These are phyloP conservation scores for Merops nubicus DNA, from an alignment of 2,113 vertebrate species.

Conservation along the genomic window DNA sequence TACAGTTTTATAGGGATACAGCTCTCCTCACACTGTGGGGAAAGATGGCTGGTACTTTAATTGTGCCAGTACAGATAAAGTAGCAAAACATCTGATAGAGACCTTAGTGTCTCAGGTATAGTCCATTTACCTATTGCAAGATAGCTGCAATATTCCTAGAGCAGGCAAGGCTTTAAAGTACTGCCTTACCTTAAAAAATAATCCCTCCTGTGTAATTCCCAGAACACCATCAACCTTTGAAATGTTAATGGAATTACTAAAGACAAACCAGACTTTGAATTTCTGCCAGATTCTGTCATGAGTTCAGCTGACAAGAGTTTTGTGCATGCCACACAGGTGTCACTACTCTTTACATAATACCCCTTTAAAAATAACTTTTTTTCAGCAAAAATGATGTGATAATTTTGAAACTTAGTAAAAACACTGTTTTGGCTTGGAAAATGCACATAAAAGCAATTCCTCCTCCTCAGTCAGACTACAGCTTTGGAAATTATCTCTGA, in stretches of 20 bases:
- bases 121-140: not conserved
- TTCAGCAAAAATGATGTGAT: not conserved
- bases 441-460: slow-evolving; percentile 18
- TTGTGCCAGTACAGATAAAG: slow-evolving; percentile 1
- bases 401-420: not conserved
- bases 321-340: not conserved
- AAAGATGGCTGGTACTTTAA: not conserved
- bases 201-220: slow-evolving; percentile 12
- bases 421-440: slow-evolving; percentile 23
- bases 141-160: not conserved
- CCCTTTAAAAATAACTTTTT: not conserved
- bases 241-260: slow-evolving; percentile 50
- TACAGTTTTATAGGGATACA: not conserved
- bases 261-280: slow-evolving; percentile 24
- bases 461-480: not conserved
- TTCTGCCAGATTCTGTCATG: slow-evolving; percentile 23
- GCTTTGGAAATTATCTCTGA: not conserved
- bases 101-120: not conserved
- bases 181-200: slow-evolving; percentile 35
- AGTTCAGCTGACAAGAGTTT: slow-evolving; percentile 22
- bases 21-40: not conserved
- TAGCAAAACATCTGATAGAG: not conserved
- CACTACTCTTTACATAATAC: not conserved
- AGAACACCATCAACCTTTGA: slow-evolving; percentile 26
- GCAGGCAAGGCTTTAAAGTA: not conserved